phyloP scores from a whole-genome alignment of 2,113 vertebrate genomes.

The Rynchops niger region DNA sequence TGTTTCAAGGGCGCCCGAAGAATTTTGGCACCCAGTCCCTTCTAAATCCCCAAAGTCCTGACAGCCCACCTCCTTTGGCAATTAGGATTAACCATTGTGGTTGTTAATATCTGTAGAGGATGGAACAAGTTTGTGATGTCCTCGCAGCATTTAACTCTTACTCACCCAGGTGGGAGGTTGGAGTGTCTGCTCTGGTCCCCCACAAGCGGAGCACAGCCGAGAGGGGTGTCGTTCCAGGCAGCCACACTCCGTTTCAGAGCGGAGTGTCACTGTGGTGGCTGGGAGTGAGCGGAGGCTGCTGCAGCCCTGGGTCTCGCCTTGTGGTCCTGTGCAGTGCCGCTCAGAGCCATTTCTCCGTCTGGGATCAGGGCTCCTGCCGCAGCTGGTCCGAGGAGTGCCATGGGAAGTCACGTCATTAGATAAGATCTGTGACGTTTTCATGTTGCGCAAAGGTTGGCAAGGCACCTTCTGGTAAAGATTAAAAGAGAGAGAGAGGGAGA shows the following conservation, averaged over 20 bases:
- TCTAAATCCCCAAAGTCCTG: background rate
- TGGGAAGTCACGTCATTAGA: rapidly evolving
- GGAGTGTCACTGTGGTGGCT: background rate
- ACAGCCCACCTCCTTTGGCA: background rate
- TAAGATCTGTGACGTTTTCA: background rate
- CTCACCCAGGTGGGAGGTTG: too few species aligned
- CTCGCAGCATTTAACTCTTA: background rate
- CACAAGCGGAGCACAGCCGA: background rate
- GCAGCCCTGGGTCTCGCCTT: background rate
- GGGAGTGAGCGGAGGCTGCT: background rate
- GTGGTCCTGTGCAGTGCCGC: background rate
- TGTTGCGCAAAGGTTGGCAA: background rate
- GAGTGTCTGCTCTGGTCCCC: background rate
- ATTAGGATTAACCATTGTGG: background rate
- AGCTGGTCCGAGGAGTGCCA: background rate
- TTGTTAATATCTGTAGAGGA: background rate
- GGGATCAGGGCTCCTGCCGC: background rate
- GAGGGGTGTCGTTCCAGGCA: rapidly evolving
- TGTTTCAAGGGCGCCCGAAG: background rate
- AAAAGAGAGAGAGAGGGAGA: background rate
- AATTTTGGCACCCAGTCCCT: background rate
- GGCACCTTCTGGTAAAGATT: background rate
- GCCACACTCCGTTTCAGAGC: background rate
- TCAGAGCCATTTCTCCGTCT: rapidly evolving
- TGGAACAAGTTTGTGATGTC: background rate